Percentiles rank a stretch among this genome's conserved stretches.
Conservation (phyloP, 1,140 invertebrate species). For the Trachymyrmex septentrionalis region DNA sequence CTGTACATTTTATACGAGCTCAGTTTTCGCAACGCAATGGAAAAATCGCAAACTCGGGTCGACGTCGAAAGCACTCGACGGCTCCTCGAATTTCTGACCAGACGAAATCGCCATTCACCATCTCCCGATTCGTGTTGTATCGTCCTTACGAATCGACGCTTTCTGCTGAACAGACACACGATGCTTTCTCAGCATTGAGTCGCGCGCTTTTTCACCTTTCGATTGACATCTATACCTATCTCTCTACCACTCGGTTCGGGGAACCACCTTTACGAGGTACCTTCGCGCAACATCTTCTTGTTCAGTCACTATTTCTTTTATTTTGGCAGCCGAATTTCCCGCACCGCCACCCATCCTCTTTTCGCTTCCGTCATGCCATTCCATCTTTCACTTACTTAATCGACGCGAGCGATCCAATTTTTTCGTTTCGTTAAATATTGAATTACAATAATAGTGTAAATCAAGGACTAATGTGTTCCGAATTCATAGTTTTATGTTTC, state of each 20-base stretch:
- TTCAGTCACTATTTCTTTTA: conserved; percentile 46
- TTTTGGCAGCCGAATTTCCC: conserved; percentile 36
- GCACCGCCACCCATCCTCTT: background rate
- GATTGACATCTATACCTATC: conserved; percentile 59
- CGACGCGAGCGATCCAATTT: background rate
- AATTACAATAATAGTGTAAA: background rate
- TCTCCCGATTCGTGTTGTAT: conserved; percentile 74
- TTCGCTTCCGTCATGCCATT: background rate
- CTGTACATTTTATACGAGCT: background rate
- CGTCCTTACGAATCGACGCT: conserved; percentile 73
- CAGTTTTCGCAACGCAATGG: background rate
- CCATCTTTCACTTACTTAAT: background rate
- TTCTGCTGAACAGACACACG: conserved; percentile 51
- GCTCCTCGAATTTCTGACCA: conserved; percentile 54
- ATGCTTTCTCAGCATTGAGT: conserved; percentile 69
- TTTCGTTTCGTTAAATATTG: background rate
- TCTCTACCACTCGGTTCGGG: conserved; percentile 33
- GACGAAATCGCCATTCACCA: conserved; percentile 68
- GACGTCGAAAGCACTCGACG: conserved; percentile 23
- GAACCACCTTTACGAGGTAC: conserved; percentile 66
- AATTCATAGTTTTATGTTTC: no score
- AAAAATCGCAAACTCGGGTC: conserved; percentile 29
- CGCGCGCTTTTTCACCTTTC: conserved; percentile 51
- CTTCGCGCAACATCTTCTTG: conserved; percentile 25
- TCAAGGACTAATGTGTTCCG: background rate